Percentiles rank a stretch among this genome's conserved stretches.
Conservation (phyloP, 2,888 invertebrate genomes). For the Meghimatium bilineatum region DNA sequence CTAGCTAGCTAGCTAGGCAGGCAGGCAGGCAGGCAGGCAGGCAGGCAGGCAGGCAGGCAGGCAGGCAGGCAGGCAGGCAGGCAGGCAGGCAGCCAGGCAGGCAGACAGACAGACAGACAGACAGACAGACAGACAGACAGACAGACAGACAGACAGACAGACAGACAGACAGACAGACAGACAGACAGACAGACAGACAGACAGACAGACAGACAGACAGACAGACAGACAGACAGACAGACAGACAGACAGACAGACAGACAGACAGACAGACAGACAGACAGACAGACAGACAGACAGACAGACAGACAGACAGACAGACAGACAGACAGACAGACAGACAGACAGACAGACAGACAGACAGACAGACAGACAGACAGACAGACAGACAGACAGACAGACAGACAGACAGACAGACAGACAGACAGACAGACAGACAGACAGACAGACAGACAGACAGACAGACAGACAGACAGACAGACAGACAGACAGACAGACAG, state of each 20-base stretch:
- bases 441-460: neutral
- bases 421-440: neutral
- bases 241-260: neutral
- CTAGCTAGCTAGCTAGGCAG: neutral
- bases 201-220: too few species aligned
- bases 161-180: too few species aligned
- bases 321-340: slow-evolving; percentile 10
- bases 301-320: neutral
- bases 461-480: too few species aligned
- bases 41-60: slow-evolving; percentile 13
- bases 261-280: neutral
- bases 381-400: slow-evolving; percentile 20
- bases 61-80: slow-evolving; percentile 5
- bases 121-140: slow-evolving; percentile 3
- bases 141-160: slow-evolving; percentile 13
- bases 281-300: neutral
- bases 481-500: too few species aligned
- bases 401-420: slow-evolving; percentile 8
- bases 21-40: slow-evolving; percentile 13
- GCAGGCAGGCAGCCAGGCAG: too few species aligned
- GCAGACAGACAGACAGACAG: neutral
- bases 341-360: neutral
- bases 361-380: slow-evolving; percentile 19
- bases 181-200: too few species aligned
- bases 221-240: neutral